Conservation (phyloP, 2,113 vertebrate genomes). For the Cnemophilus loriae region DNA sequence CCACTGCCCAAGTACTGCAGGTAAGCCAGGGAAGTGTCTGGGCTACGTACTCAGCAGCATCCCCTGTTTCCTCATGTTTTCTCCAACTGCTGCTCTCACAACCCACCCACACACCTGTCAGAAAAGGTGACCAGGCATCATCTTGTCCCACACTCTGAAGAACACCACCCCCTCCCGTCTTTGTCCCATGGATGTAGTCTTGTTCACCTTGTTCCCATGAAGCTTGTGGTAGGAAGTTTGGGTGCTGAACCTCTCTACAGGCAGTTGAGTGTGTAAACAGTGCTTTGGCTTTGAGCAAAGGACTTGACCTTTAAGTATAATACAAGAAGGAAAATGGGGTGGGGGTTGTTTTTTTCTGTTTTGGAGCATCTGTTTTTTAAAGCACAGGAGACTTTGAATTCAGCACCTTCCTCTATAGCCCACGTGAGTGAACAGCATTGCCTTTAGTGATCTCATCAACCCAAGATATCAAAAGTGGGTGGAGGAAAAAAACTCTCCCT, state of each 20-base stretch:
- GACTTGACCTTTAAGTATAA: background rate
- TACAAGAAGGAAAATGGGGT: background rate
- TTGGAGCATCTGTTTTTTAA: background rate
- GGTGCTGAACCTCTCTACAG: background rate
- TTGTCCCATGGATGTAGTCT: rapidly evolving
- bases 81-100: background rate
- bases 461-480: background rate
- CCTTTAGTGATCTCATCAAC: background rate
- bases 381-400: background rate
- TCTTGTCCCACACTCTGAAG: background rate
- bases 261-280: background rate
- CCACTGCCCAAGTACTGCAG: background rate
- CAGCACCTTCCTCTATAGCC: background rate
- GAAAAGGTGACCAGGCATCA: background rate
- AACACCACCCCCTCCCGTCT: background rate
- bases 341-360: background rate
- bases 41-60: background rate
- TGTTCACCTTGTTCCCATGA: background rate
- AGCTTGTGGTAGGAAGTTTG: background rate
- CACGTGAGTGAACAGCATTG: rapidly evolving
- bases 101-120: background rate
- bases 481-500: rapidly evolving
- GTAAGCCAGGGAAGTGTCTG: background rate
- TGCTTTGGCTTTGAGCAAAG: background rate
- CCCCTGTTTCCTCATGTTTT: background rate